Evolutionary conservation across 2,113 vertebrate genomes (phyloP).

Genomic region (Petromus typicus): DNA sequence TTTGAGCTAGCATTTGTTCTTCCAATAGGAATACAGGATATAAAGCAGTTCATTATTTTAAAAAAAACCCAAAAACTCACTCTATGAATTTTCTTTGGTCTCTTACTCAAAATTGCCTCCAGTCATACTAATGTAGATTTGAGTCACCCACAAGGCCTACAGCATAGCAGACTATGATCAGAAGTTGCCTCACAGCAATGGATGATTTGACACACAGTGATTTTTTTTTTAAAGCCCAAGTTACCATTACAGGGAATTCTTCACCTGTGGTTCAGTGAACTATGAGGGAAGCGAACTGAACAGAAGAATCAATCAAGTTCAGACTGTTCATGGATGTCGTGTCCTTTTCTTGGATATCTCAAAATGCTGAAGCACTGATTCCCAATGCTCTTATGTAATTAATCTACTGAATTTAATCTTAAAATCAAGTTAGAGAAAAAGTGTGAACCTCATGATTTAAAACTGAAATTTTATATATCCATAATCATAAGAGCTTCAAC

Average conservation of each 20-base stretch:
- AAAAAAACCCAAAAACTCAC: neutral
- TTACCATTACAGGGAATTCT: slow-evolving; percentile 63
- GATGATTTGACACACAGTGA: slow-evolving; percentile 62
- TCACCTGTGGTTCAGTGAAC: slow-evolving; percentile 42
- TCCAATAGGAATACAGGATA: neutral
- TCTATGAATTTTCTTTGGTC: neutral
- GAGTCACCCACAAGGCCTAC: neutral
- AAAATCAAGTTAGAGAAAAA: slow-evolving; percentile 42
- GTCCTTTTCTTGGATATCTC: neutral
- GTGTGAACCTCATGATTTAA: neutral
- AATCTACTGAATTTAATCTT: slow-evolving; percentile 27
- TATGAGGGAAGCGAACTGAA: slow-evolving; percentile 11
- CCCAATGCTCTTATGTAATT: neutral
- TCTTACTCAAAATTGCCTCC: slow-evolving; percentile 1
- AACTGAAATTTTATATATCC: neutral
- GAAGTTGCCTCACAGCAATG: slow-evolving; percentile 28
- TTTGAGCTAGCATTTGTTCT: neutral
- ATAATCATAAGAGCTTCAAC: slow-evolving; percentile 41
- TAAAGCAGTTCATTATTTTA: slow-evolving; percentile 16
- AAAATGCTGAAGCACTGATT: slow-evolving; percentile 26
- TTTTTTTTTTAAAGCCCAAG: slow-evolving; percentile 61
- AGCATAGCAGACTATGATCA: neutral
- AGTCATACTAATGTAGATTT: neutral
- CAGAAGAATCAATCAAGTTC: neutral
- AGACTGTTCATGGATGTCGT: neutral